Evolutionary conservation across 2,113 vertebrate species (phyloP).

Genomic region (Nycticryphes semicollaris): DNA sequence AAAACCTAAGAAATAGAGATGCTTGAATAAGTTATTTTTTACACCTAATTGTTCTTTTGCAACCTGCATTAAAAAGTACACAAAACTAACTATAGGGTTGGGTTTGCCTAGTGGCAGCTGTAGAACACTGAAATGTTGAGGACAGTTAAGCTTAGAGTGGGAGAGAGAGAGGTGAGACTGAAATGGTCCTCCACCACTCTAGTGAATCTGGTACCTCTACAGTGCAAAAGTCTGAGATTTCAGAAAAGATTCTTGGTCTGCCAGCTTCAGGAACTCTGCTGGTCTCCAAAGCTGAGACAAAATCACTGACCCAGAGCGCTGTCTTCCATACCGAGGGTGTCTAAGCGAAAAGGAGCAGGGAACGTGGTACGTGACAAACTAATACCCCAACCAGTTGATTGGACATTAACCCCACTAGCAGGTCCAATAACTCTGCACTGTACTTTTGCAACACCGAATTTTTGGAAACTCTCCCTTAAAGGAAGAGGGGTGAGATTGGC

Average conservation of each 20-base stretch:
- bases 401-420: background rate
- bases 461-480: background rate
- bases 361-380: background rate
- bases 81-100: background rate
- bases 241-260: background rate
- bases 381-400: background rate
- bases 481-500: background rate
- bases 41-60: background rate
- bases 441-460: accelerated
- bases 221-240: background rate
- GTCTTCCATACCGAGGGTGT: background rate
- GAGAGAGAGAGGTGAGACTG: background rate
- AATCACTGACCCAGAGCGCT: background rate
- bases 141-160: background rate
- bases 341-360: background rate
- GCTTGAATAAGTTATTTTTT: background rate
- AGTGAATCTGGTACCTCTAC: background rate
- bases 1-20: background rate
- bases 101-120: background rate
- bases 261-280: background rate
- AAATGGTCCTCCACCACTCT: background rate
- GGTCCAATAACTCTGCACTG: background rate
- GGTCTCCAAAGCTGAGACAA: background rate
- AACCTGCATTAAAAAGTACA: background rate
- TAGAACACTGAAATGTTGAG: background rate